Percentiles rank a stretch among this genome's conserved stretches.
phyloP scores from a whole-genome alignment of 53 echinoderm and acorn worm species.

The Zoroaster sp. region DNA sequence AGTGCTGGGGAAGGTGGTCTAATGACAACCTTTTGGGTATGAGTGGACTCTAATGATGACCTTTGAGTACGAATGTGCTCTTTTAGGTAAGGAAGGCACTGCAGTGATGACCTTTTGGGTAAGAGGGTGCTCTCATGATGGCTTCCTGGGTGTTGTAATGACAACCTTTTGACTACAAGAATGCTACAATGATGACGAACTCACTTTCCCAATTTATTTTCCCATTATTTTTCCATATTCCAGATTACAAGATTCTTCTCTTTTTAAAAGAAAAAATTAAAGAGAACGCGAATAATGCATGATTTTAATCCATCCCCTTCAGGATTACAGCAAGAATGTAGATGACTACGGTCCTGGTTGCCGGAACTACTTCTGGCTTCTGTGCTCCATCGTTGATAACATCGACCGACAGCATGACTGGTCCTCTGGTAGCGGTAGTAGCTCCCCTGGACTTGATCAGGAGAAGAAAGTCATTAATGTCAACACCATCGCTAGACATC shows the following conservation, averaged over 20 bases:
- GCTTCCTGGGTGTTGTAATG: too few relatives aligned
- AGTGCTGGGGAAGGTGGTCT: too few relatives aligned
- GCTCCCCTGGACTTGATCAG: constrained; percentile 55
- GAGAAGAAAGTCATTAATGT: constrained; percentile 73
- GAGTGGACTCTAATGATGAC: not conserved
- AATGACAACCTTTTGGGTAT: not conserved
- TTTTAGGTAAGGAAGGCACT: too few relatives aligned
- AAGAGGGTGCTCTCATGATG: too few relatives aligned
- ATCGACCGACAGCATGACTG: constrained; percentile 68
- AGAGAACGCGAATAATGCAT: not conserved
- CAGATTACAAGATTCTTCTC: too few relatives aligned
- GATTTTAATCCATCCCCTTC: not conserved
- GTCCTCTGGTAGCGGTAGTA: constrained; percentile 24
- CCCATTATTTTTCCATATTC: too few relatives aligned
- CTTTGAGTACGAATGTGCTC: too few relatives aligned
- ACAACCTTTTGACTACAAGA: too few relatives aligned
- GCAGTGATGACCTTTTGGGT: too few relatives aligned
- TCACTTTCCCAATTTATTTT: too few relatives aligned
- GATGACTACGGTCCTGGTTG: constrained; percentile 84
- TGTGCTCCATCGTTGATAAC: constrained; percentile 81
- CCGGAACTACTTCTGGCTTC: constrained; percentile 81
- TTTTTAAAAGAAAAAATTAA: too few relatives aligned
- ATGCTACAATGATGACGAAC: too few relatives aligned
- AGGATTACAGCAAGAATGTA: constrained; percentile 62
- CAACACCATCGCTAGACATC: constrained; percentile 72